These are phyloP conservation scores for Nomada goodeniana DNA, from an alignment of 2,888 invertebrate genomes.

Conservation along the genomic window DNA sequence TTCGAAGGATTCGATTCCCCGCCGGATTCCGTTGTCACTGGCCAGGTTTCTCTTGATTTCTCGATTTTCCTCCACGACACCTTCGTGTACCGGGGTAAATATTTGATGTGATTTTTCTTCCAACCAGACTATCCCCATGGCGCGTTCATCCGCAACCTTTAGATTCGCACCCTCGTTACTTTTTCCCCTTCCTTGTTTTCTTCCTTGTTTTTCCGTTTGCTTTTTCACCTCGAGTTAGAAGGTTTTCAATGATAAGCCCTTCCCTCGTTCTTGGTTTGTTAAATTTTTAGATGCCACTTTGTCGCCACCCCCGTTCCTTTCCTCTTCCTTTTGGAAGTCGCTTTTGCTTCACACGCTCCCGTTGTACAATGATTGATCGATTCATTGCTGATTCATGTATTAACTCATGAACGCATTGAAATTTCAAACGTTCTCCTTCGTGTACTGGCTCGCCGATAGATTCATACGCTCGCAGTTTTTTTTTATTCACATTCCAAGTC, in stretches of 20 bases:
- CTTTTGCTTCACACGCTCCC: not conserved
- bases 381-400: too few relatives aligned
- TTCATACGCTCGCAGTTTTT: too few relatives aligned
- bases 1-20: conserved; percentile 49
- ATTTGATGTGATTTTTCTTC: conserved; percentile 78
- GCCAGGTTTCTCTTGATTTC: conserved; percentile 62
- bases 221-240: conserved; percentile 21
- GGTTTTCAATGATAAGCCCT: conserved; percentile 64
- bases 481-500: not conserved
- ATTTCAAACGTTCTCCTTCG: too few relatives aligned
- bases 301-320: too few relatives aligned
- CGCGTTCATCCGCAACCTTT: conserved; percentile 32
- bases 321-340: not conserved
- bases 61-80: conserved; percentile 65
- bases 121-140: conserved; percentile 17
- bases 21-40: conserved; percentile 55
- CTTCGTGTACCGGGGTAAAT: conserved; percentile 70
- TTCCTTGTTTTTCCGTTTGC: conserved; percentile 14
- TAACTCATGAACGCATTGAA: too few relatives aligned
- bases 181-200: conserved; percentile 12
- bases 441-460: too few relatives aligned
- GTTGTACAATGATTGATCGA: too few relatives aligned
- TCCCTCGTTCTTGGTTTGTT: conserved; percentile 39
- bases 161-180: conserved; percentile 47
- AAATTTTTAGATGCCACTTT: conserved; percentile 40